Percentiles rank a stretch among this genome's conserved stretches.
Conservation (phyloP, 1,140 invertebrate genomes). For the Drosophila hydei region DNA sequence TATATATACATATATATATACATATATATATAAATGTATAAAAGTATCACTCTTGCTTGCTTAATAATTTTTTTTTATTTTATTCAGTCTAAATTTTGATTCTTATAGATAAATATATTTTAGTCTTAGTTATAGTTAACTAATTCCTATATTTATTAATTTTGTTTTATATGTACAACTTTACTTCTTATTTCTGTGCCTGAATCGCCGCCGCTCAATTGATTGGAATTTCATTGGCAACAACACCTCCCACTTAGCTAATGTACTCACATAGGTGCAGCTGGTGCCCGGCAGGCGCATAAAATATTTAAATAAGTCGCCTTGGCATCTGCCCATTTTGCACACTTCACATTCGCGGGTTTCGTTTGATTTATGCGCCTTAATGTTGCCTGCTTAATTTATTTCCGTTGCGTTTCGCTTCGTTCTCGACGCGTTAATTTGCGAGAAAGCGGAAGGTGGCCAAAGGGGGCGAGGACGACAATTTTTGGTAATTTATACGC, state of each 20-base stretch:
- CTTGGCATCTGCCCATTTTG: conserved; percentile 22
- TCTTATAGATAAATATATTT: too few species aligned
- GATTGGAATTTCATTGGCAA: background rate
- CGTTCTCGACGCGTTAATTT: conserved; percentile 58
- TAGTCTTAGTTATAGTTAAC: too few species aligned
- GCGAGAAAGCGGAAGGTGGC: background rate
- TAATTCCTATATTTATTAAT: too few species aligned
- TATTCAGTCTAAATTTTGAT: too few species aligned
- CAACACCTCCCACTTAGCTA: background rate
- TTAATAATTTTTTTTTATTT: too few species aligned
- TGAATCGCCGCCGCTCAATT: background rate
- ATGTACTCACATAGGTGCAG: background rate
- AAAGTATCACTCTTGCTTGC: too few species aligned
- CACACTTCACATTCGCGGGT: background rate
- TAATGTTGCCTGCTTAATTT: conserved; percentile 63
- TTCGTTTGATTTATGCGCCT: conserved; percentile 60
- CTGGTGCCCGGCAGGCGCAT: background rate
- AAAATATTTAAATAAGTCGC: conserved; percentile 41
- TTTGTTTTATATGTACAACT: too few species aligned
- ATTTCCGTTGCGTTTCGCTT: conserved; percentile 48
- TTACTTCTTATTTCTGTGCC: too few species aligned
- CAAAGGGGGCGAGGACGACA: conserved; percentile 7
- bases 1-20: too few species aligned
- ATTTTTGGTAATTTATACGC: conserved; percentile 21
- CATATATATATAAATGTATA: too few species aligned